Percentiles rank a stretch among this genome's conserved stretches.
phyloP scores from a whole-genome alignment of 2,888 invertebrate species.

The Terebella lapidaria region DNA sequence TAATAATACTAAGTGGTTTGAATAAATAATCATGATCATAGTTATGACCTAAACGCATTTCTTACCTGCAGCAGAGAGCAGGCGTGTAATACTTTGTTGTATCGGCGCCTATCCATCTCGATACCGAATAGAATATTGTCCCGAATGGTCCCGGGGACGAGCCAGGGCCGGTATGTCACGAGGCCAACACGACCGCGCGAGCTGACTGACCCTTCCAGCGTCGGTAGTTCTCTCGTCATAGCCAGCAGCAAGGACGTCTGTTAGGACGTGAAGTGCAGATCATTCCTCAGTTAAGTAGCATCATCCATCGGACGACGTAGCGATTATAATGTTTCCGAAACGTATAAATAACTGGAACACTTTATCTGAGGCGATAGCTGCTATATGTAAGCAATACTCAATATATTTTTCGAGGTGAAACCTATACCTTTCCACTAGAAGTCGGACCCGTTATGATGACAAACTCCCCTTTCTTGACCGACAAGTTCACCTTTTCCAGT shows the following conservation, averaged over 20 bases:
- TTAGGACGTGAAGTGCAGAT: no score
- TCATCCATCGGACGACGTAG: no score
- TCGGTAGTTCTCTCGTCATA: slow-evolving; percentile 30
- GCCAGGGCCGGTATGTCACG: slow-evolving; percentile 29
- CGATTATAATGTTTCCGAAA: no score
- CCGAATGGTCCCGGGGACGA: slow-evolving; percentile 31
- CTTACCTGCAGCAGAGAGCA: slow-evolving; percentile 31
- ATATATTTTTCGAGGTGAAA: not conserved
- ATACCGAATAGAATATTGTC: slow-evolving; percentile 34
- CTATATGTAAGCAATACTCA: no score
- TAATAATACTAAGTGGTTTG: no score
- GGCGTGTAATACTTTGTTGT: slow-evolving; percentile 28
- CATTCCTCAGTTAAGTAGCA: no score
- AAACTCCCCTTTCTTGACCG: slow-evolving; percentile 3
- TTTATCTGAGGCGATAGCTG: no score
- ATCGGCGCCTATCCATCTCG: slow-evolving; percentile 27
- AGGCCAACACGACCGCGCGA: slow-evolving; percentile 28
- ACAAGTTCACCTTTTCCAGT: not conserved
- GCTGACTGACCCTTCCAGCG: slow-evolving; percentile 28
- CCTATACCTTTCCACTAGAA: slow-evolving; percentile 27
- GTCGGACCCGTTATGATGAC: slow-evolving; percentile 18
- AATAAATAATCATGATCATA: no score
- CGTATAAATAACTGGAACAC: no score
- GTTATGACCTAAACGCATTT: no score
- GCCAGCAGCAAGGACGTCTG: slow-evolving; percentile 32